Evolutionary conservation across 2,113 vertebrate genomes (phyloP).

Genomic region (Megaleporinus macrocephalus): DNA sequence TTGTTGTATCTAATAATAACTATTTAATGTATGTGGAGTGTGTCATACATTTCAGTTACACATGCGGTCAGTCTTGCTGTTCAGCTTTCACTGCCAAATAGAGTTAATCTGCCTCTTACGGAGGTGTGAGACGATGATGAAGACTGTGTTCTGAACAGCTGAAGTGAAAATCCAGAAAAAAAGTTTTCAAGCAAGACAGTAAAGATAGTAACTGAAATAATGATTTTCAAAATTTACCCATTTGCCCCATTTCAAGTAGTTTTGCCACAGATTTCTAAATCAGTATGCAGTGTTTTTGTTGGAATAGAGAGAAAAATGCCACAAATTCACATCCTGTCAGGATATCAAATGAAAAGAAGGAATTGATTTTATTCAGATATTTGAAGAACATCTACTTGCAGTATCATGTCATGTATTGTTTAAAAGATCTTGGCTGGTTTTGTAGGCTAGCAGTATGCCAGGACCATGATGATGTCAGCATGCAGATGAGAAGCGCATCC

Average conservation of each 20-base stretch:
- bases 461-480: not conserved
- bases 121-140: not conserved
- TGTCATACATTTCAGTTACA: not conserved
- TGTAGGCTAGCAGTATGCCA: not conserved
- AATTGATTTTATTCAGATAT: not conserved
- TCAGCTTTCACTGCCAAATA: not conserved
- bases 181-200: not conserved
- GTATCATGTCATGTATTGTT: not conserved
- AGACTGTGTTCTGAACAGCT: not conserved
- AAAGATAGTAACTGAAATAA: not conserved
- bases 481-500: not conserved
- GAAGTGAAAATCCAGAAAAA: not conserved
- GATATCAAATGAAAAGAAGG: no score
- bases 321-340: no score
- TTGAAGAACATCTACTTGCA: not conserved
- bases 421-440: not conserved
- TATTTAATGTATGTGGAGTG: not conserved
- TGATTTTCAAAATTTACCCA: no score
- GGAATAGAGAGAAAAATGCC: no score
- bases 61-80: not conserved
- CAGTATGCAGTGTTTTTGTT: no score
- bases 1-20: no score
- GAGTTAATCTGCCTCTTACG: not conserved
- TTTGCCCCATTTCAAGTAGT: no score
- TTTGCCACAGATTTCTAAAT: no score